These are phyloP conservation scores for Drosophila diplacantha DNA, from an alignment of 2,888 invertebrate species.

Conservation along the genomic window DNA sequence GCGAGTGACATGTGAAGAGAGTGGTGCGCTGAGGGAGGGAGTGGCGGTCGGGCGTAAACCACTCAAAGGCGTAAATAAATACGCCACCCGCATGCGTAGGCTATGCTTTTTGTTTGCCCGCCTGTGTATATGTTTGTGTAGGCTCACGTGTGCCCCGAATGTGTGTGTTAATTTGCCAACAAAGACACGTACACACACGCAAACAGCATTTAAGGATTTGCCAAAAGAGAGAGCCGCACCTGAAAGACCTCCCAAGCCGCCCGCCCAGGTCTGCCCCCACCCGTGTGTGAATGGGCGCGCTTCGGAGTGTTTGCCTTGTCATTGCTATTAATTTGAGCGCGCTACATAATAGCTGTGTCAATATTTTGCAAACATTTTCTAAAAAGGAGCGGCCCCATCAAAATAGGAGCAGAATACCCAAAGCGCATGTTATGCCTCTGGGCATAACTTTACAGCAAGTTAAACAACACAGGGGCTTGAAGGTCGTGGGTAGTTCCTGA, in stretches of 20 bases:
- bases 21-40: slow-evolving; percentile 1
- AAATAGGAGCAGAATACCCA: slow-evolving; percentile 2
- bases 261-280: not conserved
- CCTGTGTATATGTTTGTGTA: slow-evolving; percentile 60
- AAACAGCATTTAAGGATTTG: slow-evolving; percentile 64
- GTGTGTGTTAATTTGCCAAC: slow-evolving; percentile 67
- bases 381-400: slow-evolving; percentile 43
- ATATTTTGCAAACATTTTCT: slow-evolving; percentile 62
- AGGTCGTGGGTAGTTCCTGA: slow-evolving; percentile 1
- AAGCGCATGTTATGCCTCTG: slow-evolving; percentile 4
- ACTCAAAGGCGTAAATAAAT: slow-evolving; percentile 65
- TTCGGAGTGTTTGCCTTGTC: slow-evolving; percentile 54
- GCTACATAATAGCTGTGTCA: slow-evolving; percentile 67
- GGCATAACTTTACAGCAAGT: slow-evolving; percentile 38
- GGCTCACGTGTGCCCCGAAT: slow-evolving; percentile 42
- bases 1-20: slow-evolving; percentile 25
- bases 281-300: slow-evolving; percentile 15
- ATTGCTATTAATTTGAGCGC: slow-evolving; percentile 66
- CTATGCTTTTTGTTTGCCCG: slow-evolving; percentile 53
- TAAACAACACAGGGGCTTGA: not conserved
- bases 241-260: slow-evolving; percentile 50
- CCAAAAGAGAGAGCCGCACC: slow-evolving; percentile 41
- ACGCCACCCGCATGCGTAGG: slow-evolving; percentile 59
- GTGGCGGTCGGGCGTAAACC: slow-evolving; percentile 36
- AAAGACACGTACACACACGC: slow-evolving; percentile 65